These are phyloP conservation scores for Centropristis striata DNA, from an alignment of 2,113 vertebrate genomes.

Conservation along the genomic window DNA sequence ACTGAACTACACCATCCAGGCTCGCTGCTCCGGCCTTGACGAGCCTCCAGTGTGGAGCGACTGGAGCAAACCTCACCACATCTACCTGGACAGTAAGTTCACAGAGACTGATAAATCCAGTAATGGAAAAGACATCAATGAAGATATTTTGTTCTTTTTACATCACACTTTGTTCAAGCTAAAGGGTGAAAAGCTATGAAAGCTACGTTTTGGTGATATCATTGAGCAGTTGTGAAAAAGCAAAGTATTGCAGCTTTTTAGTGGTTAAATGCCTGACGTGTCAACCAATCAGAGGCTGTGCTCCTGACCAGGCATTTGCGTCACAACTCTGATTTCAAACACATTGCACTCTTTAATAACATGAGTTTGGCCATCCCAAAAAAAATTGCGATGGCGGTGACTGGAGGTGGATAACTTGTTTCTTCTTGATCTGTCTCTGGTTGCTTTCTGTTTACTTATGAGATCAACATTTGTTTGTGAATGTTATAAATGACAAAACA, in stretches of 20 bases:
- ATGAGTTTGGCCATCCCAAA: too few relatives aligned
- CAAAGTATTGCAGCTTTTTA: too few relatives aligned
- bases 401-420: too few relatives aligned
- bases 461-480: background rate
- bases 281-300: too few relatives aligned
- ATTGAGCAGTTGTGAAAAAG: too few relatives aligned
- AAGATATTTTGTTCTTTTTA: background rate
- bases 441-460: background rate
- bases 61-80: slow-evolving; percentile 87
- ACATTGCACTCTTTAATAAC: too few relatives aligned
- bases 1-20: slow-evolving; percentile 83
- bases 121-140: background rate
- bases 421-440: background rate
- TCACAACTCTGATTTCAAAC: too few relatives aligned
- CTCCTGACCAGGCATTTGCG: background rate
- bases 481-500: background rate
- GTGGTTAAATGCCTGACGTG: too few relatives aligned
- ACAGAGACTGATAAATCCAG: background rate
- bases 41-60: slow-evolving; percentile 89
- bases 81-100: slow-evolving; percentile 85
- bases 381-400: too few relatives aligned
- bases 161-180: background rate
- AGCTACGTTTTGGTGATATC: too few relatives aligned
- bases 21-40: slow-evolving; percentile 80
- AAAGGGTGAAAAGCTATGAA: too few relatives aligned